Base-by-base conservation (phyloP, 1,140 invertebrate genomes). In the Nasonia vitripennis region DNA sequence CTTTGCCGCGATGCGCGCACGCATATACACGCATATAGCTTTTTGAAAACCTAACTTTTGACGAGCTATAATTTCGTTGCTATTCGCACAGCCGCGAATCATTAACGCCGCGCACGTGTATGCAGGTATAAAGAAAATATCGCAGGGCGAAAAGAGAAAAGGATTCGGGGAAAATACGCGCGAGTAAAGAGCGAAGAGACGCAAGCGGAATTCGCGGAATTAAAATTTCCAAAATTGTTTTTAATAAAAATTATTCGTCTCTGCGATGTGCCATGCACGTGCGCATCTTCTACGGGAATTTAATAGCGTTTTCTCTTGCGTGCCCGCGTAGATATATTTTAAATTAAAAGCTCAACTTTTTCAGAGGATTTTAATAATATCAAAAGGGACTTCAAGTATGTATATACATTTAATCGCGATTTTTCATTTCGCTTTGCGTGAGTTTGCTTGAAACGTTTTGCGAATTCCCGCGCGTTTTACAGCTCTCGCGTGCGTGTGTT, bases 341-440 rank as follows among this genome's bases (percentile, higher is more conserved):
- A 45, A 81, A 81, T 81, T 81, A 73, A 70, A 73, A 73, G 62
- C 80, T 73, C 55, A 48, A 45, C 0, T 11, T 41, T 9, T 23
- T 7, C 37, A 81, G 23, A 48, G 45, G 23, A 82, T 82, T 82
- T 82, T 51, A 62, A 83, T 77, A 67, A 77, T 68, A 68, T 77
- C 51, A 45, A 75, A 45, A 75, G 23, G 45, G 27, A 73, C 23
- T 81, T 73, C 20, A 71, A 71, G 73, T 20, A n/a, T 37, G 20
- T 73, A 27, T 27, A 27, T 27, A 37, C 11, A 77, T 80, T 80
- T 80, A 85, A 80, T 80, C 31, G 73, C 45, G 27, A 79, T 74
- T 85, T 85, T 85, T 85, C n/a, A 74, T 84, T 79, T 79, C 20
- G 55, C 55, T 62, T 62, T 20, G 20, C 55, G 17, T 20, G 4